Base-by-base conservation (phyloP, 2,113 vertebrate genomes). In the Clarias batrachus region DNA sequence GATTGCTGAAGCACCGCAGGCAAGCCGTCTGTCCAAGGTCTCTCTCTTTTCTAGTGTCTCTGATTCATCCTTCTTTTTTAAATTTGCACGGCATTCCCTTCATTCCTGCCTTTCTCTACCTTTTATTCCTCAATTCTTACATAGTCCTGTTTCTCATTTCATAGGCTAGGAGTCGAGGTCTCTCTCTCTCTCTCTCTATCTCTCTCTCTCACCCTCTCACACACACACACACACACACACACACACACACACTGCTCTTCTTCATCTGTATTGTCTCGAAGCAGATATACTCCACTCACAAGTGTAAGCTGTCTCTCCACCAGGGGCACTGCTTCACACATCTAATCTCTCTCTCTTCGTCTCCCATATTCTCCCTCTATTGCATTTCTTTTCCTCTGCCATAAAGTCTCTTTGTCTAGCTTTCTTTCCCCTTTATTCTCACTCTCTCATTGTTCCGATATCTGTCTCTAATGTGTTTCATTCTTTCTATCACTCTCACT, bases 1-100 rank as follows among this genome's bases (percentile, higher is more conserved):
- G 91, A 93, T 89, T 92, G 90, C 87, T 85, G 89, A 76, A 30
- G 90, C 91, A 93, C 92, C 88, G 85, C 90, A 87, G 92, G 90
- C 92, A 90, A 91, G 91, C 89, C 71, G 86, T 86, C 89, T 91
- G 87, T 88, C 90, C 87, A 85, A 87, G 86, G 90, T 87, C 85
- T 89, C 83, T 71, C 86, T 54, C 56, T 89, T 66, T 80, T 78
- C 83, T 62, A 80, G 17, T 59, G 74, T 81, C 63, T 85, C 79
- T 84, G 62, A 56, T 83, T 84, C 76, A 79, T 78, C 82, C 57
- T n/a, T 52, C 25, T 14, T 74, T 41, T 41, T 12, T 70, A 57
- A 76, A 17, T 83, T 30, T 54, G 27, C 48, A 76, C 77, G 4
- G 56, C 3, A 0, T 60, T 80, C 30, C 2, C 56, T 37, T 60